A percentile compares a stretch with the other conserved stretches of the same genome.
These are phyloP conservation scores for Promerops cafer DNA, from an alignment of 2,113 vertebrate species.

Conservation along the genomic window DNA sequence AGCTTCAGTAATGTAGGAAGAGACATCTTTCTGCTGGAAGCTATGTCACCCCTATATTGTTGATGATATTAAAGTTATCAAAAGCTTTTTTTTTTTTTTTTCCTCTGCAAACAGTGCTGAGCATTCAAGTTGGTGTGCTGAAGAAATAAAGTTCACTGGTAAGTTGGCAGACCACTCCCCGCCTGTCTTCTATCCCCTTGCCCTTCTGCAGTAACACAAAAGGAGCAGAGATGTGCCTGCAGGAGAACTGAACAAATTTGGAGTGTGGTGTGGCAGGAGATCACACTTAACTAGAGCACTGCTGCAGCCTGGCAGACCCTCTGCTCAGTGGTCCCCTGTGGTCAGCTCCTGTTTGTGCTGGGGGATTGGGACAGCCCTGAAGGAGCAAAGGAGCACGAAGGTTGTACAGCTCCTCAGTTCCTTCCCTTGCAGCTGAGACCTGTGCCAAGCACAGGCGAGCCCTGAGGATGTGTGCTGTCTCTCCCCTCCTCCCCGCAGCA, in stretches of 20 bases:
- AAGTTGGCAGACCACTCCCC: not conserved
- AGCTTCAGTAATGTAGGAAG: not conserved
- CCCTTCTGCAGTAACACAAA: not conserved
- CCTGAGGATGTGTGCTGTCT: not conserved
- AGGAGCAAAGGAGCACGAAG: not conserved
- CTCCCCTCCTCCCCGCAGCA: not conserved
- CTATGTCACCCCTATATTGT: not conserved
- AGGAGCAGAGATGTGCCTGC: not conserved
- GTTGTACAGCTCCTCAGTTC: not conserved
- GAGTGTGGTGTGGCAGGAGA: not conserved
- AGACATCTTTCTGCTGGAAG: not conserved
- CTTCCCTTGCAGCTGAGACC: not conserved
- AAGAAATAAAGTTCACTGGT: not conserved
- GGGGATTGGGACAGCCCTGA: not conserved
- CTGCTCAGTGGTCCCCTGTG: not conserved
- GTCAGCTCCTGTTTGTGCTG: accelerated
- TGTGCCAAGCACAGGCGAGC: not conserved
- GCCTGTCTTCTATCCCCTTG: not conserved
- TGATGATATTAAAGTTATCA: not conserved
- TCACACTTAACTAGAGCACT: not conserved
- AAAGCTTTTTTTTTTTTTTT: not conserved
- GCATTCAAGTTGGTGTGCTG: not conserved
- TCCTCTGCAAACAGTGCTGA: not conserved
- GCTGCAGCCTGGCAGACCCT: not conserved
- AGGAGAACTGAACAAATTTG: not conserved